These are phyloP conservation scores for Anoplopoma fimbria DNA, from an alignment of 2,113 vertebrate genomes.

Conservation along the genomic window DNA sequence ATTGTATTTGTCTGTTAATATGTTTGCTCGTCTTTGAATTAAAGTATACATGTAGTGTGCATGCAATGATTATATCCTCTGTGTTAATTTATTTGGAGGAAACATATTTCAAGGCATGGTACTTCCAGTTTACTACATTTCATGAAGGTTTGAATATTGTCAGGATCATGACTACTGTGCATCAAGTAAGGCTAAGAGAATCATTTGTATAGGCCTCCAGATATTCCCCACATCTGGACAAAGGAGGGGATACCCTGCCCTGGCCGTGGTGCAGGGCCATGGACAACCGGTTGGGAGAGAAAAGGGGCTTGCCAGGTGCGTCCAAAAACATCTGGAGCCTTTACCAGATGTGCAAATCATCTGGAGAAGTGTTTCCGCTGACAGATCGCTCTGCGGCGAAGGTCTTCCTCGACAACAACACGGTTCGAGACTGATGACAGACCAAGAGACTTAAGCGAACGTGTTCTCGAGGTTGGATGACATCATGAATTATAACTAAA, in stretches of 20 bases:
- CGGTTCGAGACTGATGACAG: conserved; percentile 30
- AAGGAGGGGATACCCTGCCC: conserved; percentile 37
- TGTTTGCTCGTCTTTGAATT: not conserved
- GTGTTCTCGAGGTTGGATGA: not conserved
- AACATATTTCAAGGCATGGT: not conserved
- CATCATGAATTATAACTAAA: not conserved
- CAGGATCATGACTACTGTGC: not conserved
- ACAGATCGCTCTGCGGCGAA: conserved; percentile 50
- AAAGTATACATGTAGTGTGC: too few relatives aligned
- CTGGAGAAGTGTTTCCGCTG: conserved; percentile 67
- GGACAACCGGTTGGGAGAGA: conserved; percentile 38
- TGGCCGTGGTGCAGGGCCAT: conserved; percentile 26
- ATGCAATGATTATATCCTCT: not conserved
- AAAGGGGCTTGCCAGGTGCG: conserved; percentile 63
- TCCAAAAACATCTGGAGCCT: conserved; percentile 77
- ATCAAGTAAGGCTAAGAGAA: not conserved
- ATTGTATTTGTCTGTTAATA: not conserved
- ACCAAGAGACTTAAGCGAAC: not conserved
- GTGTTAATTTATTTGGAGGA: not conserved
- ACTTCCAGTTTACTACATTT: not conserved
- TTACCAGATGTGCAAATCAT: conserved; percentile 62
- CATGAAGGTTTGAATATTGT: not conserved
- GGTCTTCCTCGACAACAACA: conserved; percentile 40
- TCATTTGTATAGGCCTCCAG: not conserved
- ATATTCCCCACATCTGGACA: conserved; percentile 56